phyloP scores from a whole-genome alignment of 2,797 vertebrate genomes.

The Chrosomus eos region DNA sequence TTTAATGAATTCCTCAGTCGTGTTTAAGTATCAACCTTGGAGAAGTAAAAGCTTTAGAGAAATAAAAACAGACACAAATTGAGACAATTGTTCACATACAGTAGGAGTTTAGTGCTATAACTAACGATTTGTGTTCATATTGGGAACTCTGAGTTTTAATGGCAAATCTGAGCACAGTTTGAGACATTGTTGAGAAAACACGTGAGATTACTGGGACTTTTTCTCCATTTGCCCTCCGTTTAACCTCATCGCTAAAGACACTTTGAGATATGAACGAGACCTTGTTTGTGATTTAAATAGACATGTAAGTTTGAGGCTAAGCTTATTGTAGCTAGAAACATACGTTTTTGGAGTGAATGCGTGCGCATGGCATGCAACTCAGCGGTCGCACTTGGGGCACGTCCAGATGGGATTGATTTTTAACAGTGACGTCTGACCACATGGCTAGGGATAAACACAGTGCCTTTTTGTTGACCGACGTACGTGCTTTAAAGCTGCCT shows the following conservation, averaged over 20 bases:
- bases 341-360: neutral
- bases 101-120: neutral
- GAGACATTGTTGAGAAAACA: neutral
- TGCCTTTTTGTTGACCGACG: constrained; percentile 44
- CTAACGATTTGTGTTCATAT: neutral
- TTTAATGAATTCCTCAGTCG: neutral
- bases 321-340: neutral
- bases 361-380: neutral
- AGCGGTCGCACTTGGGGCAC: neutral
- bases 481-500: constrained; percentile 29
- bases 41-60: neutral
- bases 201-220: neutral
- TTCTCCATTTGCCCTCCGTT: neutral
- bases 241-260: neutral
- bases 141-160: too few relatives aligned
- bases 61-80: neutral
- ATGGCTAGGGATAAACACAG: constrained; percentile 29
- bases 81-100: neutral
- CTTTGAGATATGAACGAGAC: neutral
- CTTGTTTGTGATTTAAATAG: neutral
- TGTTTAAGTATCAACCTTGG: neutral
- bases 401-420: constrained; percentile 31
- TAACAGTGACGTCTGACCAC: constrained; percentile 10
- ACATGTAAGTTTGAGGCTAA: neutral
- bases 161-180: neutral